These are phyloP conservation scores for Haplochromis burtoni DNA, from an alignment of 2,113 vertebrate species.

Conservation along the genomic window DNA sequence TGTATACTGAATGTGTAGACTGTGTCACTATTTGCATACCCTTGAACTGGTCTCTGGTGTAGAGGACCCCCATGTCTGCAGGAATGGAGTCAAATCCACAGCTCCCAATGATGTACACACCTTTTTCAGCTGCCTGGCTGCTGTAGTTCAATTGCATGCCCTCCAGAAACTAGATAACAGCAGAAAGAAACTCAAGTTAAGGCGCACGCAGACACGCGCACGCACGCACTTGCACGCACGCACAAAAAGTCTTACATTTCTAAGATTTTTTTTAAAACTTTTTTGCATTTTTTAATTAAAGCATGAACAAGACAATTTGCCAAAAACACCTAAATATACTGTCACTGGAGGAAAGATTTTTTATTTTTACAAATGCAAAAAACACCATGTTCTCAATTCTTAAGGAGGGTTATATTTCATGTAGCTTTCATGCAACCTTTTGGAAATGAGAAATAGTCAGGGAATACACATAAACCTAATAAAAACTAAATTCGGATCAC, in stretches of 20 bases:
- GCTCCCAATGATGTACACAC: slow-evolving; percentile 87
- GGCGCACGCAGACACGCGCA: fast-evolving
- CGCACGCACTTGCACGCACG: fast-evolving
- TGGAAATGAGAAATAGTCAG: background rate
- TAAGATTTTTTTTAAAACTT: background rate
- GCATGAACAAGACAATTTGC: background rate
- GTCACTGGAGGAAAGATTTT: background rate
- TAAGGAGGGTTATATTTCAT: background rate
- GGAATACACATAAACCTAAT: background rate
- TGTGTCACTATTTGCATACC: slow-evolving; percentile 59
- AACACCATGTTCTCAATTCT: background rate
- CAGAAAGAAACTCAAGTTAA: background rate
- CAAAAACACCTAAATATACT: background rate
- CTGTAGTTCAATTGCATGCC: slow-evolving; percentile 85
- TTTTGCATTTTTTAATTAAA: background rate
- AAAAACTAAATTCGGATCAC: background rate
- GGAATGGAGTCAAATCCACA: slow-evolving; percentile 96
- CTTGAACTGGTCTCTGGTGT: slow-evolving; percentile 85
- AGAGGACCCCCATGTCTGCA: slow-evolving; percentile 90
- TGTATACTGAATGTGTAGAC: background rate
- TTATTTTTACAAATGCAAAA: background rate
- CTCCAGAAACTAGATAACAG: slow-evolving; percentile 82
- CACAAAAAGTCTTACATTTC: background rate
- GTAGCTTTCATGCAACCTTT: background rate
- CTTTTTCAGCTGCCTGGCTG: slow-evolving; percentile 80